Base-by-base conservation (phyloP, 2,797 vertebrate genomes). In the Poeciliopsis presidionis region DNA sequence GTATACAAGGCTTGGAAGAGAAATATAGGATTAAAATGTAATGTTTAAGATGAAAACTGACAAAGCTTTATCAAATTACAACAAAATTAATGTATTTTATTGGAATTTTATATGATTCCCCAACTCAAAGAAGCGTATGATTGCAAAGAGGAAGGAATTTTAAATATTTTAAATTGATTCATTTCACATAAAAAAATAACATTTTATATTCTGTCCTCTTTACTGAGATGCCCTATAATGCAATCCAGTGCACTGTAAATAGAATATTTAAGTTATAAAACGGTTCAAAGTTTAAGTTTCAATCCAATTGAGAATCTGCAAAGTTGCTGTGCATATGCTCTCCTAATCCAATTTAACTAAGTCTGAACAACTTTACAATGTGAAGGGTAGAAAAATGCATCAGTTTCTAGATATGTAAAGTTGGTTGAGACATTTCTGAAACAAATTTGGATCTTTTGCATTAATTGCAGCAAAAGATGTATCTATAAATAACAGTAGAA, bases 1-100 rank as follows among this genome's bases (percentile, higher is more conserved):
- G 59, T 61, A 20, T 11, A 7, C 22, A 72, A 63, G 12, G 59
- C 14, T 12, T 39, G 7, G 12, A 41, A 28, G 0, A 28, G n/a
- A 72, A 45, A 78, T 43, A 59, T 30, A 65, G 53, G 28, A 80
- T 80, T 53, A 78, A 47, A 49, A 63, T 65, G 55, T 53, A 25
- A 77, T 79, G 16, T 63, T 63, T 33, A 36, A 63, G 30, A 7
- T 63, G 28, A 2, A 61, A 61, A 33, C 5, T 28, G n/a, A 59
- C 13, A 57, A 28, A 13, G 55, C 12, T 28, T 14, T 13, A 13
- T 28, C 28, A 55, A n/a, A 55, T 28, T 30, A 13, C 12, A 59
- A 59, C 4, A 28, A 5, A 30, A 13, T 55, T 55, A 12, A 25
- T 55, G 25, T 45, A 45, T 45, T 49, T 6, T 49, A 18, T 49